Evolutionary conservation across 2,888 invertebrate species (phyloP), one percentile per base, ranked within the genome.

Genomic region (Andrena minutula): DNA sequence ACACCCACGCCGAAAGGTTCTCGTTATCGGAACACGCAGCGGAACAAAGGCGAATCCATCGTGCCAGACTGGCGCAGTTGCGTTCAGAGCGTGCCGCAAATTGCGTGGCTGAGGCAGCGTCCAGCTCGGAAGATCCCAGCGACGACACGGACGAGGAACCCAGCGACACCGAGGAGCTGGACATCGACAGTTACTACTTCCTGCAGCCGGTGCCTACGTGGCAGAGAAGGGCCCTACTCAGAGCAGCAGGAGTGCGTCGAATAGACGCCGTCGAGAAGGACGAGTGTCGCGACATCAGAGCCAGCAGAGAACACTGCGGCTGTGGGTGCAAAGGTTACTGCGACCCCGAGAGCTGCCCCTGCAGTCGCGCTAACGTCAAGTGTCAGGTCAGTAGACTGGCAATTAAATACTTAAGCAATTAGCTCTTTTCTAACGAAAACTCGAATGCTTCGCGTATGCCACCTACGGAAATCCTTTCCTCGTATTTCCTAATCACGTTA

Each of bases 261-360:
- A 99, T 99, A 90, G 99, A 99, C 94, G 96, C 97, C 3, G 94
- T 96, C 79, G 99, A 99, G 94, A 99, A 99, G 94, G 98, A 98
- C 92, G 98, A 99, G 92, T 99, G 99, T 93, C 96, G 98, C 74
- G 97, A 98, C 87, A 99, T 99, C 89, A 95, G 99, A 84, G 96
- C 97, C 32, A 98, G 98, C 6, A 95, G 99, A 23, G 99, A 99
- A 93, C 97, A 98, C 90, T 99, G 99, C 94, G 99, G 99, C 58
- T 99, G 99, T 94, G 96, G 97, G 64, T 99, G 99, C 93, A 97
- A 98, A 94, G 97, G 97, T 69, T 97, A 97, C 92, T 99, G 99
- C 94, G 98, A 98, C 95, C 99, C 99, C 0, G 98, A 98, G 90
- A 98, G 97, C 28, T 99, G 99, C 94, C 97, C 97, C 20, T 99